These are phyloP conservation scores for Arrhamphus sclerolepis DNA, from an alignment of 2,797 vertebrate genomes.

Conservation along the genomic window DNA sequence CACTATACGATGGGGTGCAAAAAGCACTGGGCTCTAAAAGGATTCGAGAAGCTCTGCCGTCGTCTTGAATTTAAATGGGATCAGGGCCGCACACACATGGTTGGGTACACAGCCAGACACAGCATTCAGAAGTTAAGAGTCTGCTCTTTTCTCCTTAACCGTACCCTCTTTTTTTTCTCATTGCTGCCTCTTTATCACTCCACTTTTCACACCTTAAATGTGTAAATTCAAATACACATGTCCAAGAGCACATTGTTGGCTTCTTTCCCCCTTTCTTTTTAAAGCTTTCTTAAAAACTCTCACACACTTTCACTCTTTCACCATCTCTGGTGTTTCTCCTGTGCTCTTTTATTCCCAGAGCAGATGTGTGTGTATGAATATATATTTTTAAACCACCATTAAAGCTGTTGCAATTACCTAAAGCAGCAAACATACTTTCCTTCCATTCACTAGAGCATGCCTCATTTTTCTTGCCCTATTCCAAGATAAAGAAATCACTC, in stretches of 20 bases:
- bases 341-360: constrained; percentile 16
- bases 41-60: constrained; percentile 79
- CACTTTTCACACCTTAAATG: constrained; percentile 28
- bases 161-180: constrained; percentile 55
- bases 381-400: too few species aligned
- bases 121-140: constrained; percentile 63
- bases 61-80: constrained; percentile 82
- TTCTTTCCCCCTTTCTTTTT: constrained; percentile 5
- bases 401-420: constrained; percentile 46
- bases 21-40: constrained; percentile 75
- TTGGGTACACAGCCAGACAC: constrained; percentile 70
- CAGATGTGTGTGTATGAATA: constrained; percentile 45
- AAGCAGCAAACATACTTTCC: constrained; percentile 35
- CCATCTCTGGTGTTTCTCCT: not conserved
- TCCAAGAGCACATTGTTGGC: constrained; percentile 4
- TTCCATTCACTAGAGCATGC: not conserved
- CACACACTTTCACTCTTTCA: constrained; percentile 12
- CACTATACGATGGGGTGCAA: constrained; percentile 50
- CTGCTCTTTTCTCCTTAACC: constrained; percentile 50
- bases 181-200: constrained; percentile 55
- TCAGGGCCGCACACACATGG: constrained; percentile 80
- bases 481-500: constrained; percentile 40
- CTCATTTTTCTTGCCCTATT: not conserved
- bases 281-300: too few species aligned
- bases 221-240: constrained; percentile 28